Base-by-base conservation (phyloP, 1,140 invertebrate genomes). In the Drosophila pachea region DNA sequence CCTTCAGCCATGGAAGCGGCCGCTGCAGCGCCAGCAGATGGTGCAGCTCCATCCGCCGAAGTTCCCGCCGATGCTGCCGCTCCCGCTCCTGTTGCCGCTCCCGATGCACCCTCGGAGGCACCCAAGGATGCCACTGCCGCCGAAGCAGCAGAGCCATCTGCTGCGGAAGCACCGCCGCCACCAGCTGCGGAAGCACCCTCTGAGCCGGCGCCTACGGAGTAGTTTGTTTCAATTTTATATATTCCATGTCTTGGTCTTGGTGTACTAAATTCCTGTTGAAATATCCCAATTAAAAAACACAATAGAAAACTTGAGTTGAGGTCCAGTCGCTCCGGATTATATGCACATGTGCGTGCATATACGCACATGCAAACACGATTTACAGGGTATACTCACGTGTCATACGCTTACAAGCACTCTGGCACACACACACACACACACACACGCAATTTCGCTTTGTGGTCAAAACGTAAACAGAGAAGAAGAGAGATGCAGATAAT, bases 391-490 rank as follows among this genome's bases (percentile, higher is more conserved):
- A 40, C n/a, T 6, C 9, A 11, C 43, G 35, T 38, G n/a, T 35
- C 4, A 22, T 22, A 22, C 22, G 22, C 3, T 11, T 52, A n/a
- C 7, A 38, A 36, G 35, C 11, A 7, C 7, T 6, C 7, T 40
- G n/a, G 9, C 14, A 40, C 11, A 36, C n/a, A 12, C 32, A 14
- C 8, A 38, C 14, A 22, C 22, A 32, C n/a, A 31, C 29, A 12
- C 48, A 22, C 36, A 16, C 36, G 14, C 14, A 36, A 12, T 12
- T 43, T 7, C 14, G 14, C n/a, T 14, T 47, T 48, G 29, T 9
- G 47, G 2, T 6, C 11, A 54, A 42, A 42, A 42, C 35, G 36
- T 54, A 54, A 54, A 55, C 38, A 55, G 14, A 43, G 38, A 55
- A 43, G 16, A 43, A 40, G 29, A 0, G 22, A 38, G 16, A 38